phyloP scores from a whole-genome alignment of 2,888 invertebrate species.

The Crematogaster levior region DNA sequence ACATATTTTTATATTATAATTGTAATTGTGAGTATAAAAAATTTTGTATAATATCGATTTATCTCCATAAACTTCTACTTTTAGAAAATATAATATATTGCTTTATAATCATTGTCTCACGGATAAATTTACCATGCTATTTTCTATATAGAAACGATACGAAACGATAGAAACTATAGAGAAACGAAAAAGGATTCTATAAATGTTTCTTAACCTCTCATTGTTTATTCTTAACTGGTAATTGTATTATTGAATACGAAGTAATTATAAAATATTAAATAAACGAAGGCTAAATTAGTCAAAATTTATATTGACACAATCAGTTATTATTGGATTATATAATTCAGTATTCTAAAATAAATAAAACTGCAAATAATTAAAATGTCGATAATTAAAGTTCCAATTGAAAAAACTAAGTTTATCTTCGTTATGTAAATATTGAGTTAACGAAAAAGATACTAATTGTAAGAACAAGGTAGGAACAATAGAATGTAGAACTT shows the following conservation, averaged over 20 bases:
- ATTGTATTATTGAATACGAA: neutral
- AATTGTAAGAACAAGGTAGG: neutral
- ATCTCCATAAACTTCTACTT: neutral
- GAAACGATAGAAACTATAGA: too few species aligned
- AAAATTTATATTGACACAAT: neutral
- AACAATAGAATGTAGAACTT: slow-evolving; percentile 13
- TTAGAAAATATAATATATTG: neutral
- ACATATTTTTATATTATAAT: neutral
- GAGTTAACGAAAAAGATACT: neutral
- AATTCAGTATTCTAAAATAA: neutral
- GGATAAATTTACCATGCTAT: neutral
- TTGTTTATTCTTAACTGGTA: neutral
- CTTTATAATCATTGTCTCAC: neutral
- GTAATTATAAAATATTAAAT: neutral
- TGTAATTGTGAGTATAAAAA: neutral
- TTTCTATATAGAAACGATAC: too few species aligned
- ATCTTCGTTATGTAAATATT: neutral
- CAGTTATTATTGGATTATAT: neutral
- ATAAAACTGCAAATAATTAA: neutral
- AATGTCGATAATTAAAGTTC: neutral
- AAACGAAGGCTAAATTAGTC: neutral
- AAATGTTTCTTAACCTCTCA: neutral
- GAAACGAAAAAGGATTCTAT: neutral
- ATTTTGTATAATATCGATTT: neutral
- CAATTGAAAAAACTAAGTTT: neutral